phyloP scores from a whole-genome alignment of 30 jellyfish, hydroid and myxozoan species.

The Chironex yamaguchii region DNA sequence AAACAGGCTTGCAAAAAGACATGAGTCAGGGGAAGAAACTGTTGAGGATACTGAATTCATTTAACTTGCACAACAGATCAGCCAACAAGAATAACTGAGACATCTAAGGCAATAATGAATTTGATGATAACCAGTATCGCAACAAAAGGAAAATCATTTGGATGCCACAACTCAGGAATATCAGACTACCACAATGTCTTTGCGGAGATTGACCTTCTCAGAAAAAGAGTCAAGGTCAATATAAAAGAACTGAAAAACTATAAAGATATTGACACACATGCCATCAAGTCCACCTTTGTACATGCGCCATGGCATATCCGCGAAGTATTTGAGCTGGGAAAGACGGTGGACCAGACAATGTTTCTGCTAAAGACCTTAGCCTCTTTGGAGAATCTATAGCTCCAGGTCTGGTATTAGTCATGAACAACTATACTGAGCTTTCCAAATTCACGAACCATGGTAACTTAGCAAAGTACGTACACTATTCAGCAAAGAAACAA shows the following conservation, averaged over 20 bases:
- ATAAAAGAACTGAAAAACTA: slow-evolving; percentile 42
- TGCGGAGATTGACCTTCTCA: slow-evolving; percentile 42
- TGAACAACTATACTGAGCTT: slow-evolving; percentile 22
- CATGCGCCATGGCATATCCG: slow-evolving; percentile 60
- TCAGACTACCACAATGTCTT: slow-evolving; percentile 65
- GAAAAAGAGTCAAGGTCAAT: slow-evolving; percentile 6
- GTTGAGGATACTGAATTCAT: slow-evolving; percentile 57
- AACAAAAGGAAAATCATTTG: not conserved
- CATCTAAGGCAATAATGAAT: slow-evolving; percentile 44
- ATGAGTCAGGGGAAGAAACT: slow-evolving; percentile 53
- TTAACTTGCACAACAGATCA: slow-evolving; percentile 56
- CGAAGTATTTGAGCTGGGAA: slow-evolving; percentile 15
- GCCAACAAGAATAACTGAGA: slow-evolving; percentile 60
- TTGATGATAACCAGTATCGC: slow-evolving; percentile 35
- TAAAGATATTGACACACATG: slow-evolving; percentile 18
- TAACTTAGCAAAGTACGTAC: slow-evolving; percentile 1
- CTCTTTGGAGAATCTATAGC: slow-evolving; percentile 40
- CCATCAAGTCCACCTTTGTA: slow-evolving; percentile 14
- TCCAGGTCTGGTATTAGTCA: slow-evolving; percentile 5
- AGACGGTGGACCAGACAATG: slow-evolving; percentile 29
- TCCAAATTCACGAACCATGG: slow-evolving; percentile 20
- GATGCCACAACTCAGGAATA: not conserved
- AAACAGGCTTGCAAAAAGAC: slow-evolving; percentile 34
- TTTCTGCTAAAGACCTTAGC: slow-evolving; percentile 9
- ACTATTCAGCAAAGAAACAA: slow-evolving; percentile 33